Evolutionary conservation across 2,113 vertebrate species (phyloP).

Genomic region (Poeciliopsis prolifica): DNA sequence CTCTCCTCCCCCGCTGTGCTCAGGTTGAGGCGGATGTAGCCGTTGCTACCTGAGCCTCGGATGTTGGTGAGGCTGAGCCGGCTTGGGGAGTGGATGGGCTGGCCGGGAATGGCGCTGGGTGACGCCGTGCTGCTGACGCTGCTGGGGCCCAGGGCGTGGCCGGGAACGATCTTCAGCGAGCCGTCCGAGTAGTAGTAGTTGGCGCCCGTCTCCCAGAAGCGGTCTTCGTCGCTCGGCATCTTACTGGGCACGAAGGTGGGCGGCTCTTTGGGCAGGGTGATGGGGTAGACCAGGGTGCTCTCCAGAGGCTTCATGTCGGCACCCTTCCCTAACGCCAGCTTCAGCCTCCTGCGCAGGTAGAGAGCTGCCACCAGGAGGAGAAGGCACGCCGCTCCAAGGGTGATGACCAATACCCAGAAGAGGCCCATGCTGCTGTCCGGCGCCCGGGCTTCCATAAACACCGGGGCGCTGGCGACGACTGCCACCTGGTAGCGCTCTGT

Average conservation of each 20-base stretch:
- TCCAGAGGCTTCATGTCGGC: conserved; percentile 87
- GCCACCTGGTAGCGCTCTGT: conserved; percentile 86
- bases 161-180: conserved; percentile 95
- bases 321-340: conserved; percentile 88
- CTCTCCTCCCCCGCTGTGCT: conserved; percentile 86
- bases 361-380: conserved; percentile 85
- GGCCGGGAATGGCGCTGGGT: conserved; percentile 88
- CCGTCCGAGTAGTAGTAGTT: conserved; percentile 96
- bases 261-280: conserved; percentile 91
- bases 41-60: conserved; percentile 90
- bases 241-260: conserved; percentile 88
- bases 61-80: conserved; percentile 92
- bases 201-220: conserved; percentile 92
- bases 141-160: conserved; percentile 87
- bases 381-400: conserved; percentile 86
- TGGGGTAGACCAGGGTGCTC: conserved; percentile 93
- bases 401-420: conserved; percentile 93
- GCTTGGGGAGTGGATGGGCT: conserved; percentile 91
- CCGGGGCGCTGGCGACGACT: conserved; percentile 81
- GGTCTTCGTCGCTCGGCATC: conserved; percentile 85
- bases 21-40: conserved; percentile 94
- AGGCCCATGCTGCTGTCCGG: conserved; percentile 88
- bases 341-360: conserved; percentile 87
- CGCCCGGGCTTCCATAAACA: conserved; percentile 87
- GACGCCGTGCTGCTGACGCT: conserved; percentile 82